Evolutionary conservation across 2,113 vertebrate species (phyloP).

Genomic region (Candoia aspera): DNA sequence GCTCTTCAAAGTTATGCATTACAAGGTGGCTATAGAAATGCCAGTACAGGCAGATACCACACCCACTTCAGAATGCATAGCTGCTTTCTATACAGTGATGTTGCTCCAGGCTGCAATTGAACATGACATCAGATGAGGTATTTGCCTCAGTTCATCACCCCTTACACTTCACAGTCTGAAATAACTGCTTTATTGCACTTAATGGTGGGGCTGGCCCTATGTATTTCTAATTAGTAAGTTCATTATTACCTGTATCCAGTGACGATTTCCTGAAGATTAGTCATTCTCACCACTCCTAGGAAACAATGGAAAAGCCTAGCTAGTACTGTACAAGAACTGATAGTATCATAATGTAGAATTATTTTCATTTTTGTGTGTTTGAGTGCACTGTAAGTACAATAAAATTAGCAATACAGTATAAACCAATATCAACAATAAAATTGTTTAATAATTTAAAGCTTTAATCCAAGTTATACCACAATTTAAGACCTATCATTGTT

Average conservation of each 20-base stretch:
- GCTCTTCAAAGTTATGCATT: not conserved
- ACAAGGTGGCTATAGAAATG: not conserved
- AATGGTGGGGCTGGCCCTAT: not conserved
- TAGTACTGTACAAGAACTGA: not conserved
- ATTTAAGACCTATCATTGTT: not conserved
- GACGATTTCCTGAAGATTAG: conserved; percentile 8
- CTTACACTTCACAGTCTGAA: not conserved
- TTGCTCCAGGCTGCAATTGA: not conserved
- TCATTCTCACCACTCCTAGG: conserved; percentile 18
- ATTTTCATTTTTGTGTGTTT: not conserved
- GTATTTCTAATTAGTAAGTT: not conserved
- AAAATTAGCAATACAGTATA: not conserved
- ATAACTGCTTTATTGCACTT: not conserved
- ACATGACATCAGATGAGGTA: not conserved
- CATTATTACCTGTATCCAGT: conserved; percentile 25
- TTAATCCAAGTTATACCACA: not conserved
- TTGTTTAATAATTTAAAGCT: not conserved
- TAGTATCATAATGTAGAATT: not conserved
- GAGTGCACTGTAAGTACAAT: not conserved
- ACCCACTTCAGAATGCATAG: not conserved
- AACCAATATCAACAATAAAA: not conserved
- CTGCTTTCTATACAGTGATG: not conserved
- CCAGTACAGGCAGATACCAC: not conserved
- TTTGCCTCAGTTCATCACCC: not conserved
- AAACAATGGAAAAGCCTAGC: conserved; percentile 7